Evolutionary conservation across 2,113 vertebrate species (phyloP).

Genomic region (Rhinolophus sinicus): DNA sequence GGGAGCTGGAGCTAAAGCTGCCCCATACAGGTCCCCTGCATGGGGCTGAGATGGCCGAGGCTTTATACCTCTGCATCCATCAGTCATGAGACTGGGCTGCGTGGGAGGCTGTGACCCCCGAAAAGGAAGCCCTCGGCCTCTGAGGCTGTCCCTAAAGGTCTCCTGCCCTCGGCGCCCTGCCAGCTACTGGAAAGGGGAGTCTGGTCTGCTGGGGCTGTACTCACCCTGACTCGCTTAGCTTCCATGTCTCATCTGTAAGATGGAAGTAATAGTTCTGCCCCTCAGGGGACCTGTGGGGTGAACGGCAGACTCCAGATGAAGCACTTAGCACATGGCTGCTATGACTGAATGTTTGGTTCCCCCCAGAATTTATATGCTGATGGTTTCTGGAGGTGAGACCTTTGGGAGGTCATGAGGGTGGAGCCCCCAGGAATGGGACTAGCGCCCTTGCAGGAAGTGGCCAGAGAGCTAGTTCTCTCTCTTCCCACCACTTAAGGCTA

Average conservation of each 20-base stretch:
- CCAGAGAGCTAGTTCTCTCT: not conserved
- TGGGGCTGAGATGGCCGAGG: rapidly evolving
- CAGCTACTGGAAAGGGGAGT: no score
- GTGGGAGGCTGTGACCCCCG: no score
- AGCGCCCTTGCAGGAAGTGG: not conserved
- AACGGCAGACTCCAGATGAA: not conserved
- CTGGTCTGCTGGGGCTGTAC: rapidly evolving
- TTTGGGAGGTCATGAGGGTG: not conserved
- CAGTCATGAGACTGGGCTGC: rapidly evolving
- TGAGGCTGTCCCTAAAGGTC: no score
- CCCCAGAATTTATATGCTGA: no score
- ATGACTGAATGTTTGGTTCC: not conserved
- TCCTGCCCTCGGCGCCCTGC: not conserved
- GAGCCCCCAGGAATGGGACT: not conserved
- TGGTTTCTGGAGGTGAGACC: not conserved
- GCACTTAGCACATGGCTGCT: rapidly evolving
- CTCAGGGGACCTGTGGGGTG: not conserved
- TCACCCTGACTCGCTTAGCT: not conserved
- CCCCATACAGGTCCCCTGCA: rapidly evolving
- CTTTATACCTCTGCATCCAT: rapidly evolving
- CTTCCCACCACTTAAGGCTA: not conserved
- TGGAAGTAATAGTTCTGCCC: not conserved
- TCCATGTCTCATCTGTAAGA: not conserved
- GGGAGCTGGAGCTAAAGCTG: not conserved
- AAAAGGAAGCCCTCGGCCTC: no score